A percentile compares a stretch with the other conserved stretches of the same genome.
These are phyloP conservation scores for Smittia aterrima DNA, from an alignment of 2,888 invertebrate genomes.

Conservation along the genomic window DNA sequence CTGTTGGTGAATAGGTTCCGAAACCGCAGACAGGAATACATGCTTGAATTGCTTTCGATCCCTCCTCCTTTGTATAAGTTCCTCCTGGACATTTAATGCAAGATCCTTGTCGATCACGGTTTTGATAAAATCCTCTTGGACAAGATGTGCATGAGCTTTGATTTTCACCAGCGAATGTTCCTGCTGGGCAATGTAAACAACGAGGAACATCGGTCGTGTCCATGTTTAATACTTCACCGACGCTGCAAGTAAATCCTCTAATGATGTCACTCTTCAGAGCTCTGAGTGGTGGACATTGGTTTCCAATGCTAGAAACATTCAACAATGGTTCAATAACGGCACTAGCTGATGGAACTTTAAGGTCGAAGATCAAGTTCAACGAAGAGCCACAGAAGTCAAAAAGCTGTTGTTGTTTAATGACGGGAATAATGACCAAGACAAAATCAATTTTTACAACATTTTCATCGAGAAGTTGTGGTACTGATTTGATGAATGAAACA, in stretches of 20 bases:
- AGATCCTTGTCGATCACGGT: conserved; percentile 82
- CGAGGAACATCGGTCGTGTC: conserved; percentile 87
- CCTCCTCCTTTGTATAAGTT: conserved; percentile 88
- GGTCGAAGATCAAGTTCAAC: conserved; percentile 86
- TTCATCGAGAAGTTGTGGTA: conserved; percentile 77
- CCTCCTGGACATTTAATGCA: conserved; percentile 90
- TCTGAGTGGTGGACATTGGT: conserved; percentile 87
- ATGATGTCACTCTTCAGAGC: conserved; percentile 80
- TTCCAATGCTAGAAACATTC: conserved; percentile 85
- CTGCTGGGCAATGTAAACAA: conserved; percentile 95
- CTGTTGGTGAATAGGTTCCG: conserved; percentile 93
- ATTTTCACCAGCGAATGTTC: conserved; percentile 87
- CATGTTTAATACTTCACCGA: conserved; percentile 92
- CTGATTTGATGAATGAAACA: conserved; percentile 81
- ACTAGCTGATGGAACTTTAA: conserved; percentile 89
- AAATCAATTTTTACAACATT: conserved; percentile 89
- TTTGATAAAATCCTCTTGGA: conserved; percentile 90
- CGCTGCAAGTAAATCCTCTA: conserved; percentile 88
- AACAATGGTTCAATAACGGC: conserved; percentile 84
- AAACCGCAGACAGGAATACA: conserved; percentile 94
- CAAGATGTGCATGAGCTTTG: conserved; percentile 90
- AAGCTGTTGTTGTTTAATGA: conserved; percentile 83
- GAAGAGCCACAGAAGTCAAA: conserved; percentile 95
- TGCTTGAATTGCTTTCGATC: conserved; percentile 79
- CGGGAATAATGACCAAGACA: conserved; percentile 81